Base-by-base conservation (phyloP, 2,113 vertebrate genomes). In the Panurus biarmicus region DNA sequence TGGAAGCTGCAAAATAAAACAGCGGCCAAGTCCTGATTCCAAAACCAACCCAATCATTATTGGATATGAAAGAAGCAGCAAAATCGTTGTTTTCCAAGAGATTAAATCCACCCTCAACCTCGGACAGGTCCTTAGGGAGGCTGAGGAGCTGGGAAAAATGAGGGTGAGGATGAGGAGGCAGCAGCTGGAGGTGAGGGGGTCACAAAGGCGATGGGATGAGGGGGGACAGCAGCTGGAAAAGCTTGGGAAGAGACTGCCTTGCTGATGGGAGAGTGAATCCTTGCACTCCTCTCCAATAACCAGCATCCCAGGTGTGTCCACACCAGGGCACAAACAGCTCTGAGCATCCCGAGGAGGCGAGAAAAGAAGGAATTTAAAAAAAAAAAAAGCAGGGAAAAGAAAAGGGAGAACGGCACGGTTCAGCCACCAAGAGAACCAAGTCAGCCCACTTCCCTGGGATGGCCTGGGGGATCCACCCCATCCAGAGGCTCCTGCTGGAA, bases 261-360 rank as follows among this genome's bases (percentile, higher is more conserved):
- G 25, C 31, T 0, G 11, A 48, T 12, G 48, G 54, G 12, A 3
- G 3, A 54, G 35, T 0, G 14, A 51, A 51, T 2, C 8, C n/a
- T 8, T 23, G 31, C 4, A 8, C 38, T 44, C 5, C 79, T 9
- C 36, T 19, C 4, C 51, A 50, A 10, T 1, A 1, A 21, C 0
- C 44, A 28, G 31, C 19, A 19, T 12, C 21, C 77, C 21, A 50
- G 50, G 23, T 0, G 8, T 1, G 17, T 10, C 82, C 66, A 62
- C 40, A 3, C 5, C 84, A 3, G 56, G n/a, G 35, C 28, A 33
- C 31, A 26, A 33, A 6, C 25, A 47, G 42, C 44, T 36, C 47
- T 6, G 45, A 48, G 33, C 48, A 56, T 1, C 40, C 35, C 48
- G 15, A 28, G 17, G 29, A 35, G 38, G n/a, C 7, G 25, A 20